Conservation (phyloP, 2,797 vertebrate species). For the Cossypha niveicapilla region DNA sequence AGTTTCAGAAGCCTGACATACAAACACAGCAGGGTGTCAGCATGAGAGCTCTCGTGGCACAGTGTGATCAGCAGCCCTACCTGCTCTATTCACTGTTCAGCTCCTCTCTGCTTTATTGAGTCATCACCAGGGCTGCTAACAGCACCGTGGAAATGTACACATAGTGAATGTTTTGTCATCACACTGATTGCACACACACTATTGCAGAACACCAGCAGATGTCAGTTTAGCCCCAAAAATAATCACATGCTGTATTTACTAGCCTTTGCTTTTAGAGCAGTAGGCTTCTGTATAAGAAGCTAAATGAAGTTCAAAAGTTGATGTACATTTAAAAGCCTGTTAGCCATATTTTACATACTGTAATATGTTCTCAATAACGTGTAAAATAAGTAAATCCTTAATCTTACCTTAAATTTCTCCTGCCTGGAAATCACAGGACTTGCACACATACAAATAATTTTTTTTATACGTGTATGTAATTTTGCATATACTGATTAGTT, state of each 20-base stretch:
- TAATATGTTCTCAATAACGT: background rate
- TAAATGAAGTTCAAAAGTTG: background rate
- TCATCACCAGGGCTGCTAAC: background rate
- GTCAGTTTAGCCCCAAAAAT: background rate
- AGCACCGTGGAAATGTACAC: rapidly evolving
- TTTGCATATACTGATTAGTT: background rate
- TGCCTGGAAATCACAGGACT: background rate
- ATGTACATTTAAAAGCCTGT: background rate
- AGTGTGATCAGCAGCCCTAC: background rate
- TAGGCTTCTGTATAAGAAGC: background rate
- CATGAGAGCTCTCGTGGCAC: rapidly evolving
- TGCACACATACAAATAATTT: background rate
- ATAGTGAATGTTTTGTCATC: background rate
- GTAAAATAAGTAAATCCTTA: background rate
- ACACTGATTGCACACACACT: background rate
- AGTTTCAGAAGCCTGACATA: background rate
- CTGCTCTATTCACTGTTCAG: rapidly evolving
- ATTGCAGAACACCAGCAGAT: slow-evolving; percentile 25
- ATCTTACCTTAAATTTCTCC: background rate
- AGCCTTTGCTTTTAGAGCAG: background rate
- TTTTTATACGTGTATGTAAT: background rate
- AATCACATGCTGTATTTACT: background rate
- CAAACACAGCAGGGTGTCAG: rapidly evolving
- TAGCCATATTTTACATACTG: background rate
- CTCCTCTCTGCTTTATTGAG: background rate